These are phyloP conservation scores for Nannoperca australis DNA, from an alignment of 2,797 vertebrate species.

Conservation along the genomic window DNA sequence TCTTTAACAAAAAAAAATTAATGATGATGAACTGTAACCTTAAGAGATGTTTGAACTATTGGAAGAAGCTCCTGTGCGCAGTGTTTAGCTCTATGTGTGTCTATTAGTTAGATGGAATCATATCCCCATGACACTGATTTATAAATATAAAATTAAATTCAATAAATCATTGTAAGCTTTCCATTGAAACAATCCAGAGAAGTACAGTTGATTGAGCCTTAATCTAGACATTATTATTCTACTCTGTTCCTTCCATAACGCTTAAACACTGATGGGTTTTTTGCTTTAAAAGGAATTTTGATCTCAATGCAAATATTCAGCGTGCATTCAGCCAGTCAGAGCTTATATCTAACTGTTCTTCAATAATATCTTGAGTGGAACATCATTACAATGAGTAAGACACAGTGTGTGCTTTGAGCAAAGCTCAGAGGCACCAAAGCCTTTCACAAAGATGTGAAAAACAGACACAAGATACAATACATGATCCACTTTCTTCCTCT, in stretches of 20 bases:
- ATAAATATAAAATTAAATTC: neutral
- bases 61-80: neutral
- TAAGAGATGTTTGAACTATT: neutral
- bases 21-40: neutral
- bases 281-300: neutral
- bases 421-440: slow-evolving; percentile 3
- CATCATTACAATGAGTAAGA: slow-evolving; percentile 20
- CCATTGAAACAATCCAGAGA: neutral
- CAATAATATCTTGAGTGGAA: slow-evolving; percentile 14
- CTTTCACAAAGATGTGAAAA: neutral
- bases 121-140: neutral
- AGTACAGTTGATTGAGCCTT: neutral
- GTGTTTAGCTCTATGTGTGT: no score
- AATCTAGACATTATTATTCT: slow-evolving; percentile 14
- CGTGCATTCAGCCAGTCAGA: neutral
- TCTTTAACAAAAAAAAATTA: neutral
- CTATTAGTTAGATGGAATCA: neutral
- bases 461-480: neutral
- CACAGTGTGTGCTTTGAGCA: neutral
- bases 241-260: neutral
- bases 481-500: neutral
- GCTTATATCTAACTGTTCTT: slow-evolving; percentile 17
- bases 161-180: neutral
- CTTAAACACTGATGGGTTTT: neutral
- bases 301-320: slow-evolving; percentile 1